These are phyloP conservation scores for Orthonevra nobilis DNA, from an alignment of 2,888 invertebrate genomes.

Conservation along the genomic window DNA sequence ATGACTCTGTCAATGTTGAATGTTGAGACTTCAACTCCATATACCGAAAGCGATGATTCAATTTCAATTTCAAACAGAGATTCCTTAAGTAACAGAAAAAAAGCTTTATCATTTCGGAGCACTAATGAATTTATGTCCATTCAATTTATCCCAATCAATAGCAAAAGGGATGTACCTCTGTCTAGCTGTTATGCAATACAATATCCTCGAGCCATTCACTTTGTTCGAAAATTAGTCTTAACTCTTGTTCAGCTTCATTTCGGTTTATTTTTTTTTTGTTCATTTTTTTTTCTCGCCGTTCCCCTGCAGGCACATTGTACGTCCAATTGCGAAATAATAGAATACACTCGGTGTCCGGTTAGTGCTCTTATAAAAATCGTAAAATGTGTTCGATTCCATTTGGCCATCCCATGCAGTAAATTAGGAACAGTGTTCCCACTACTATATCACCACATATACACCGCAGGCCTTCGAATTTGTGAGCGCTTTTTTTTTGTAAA, in stretches of 20 bases:
- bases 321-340: slow-evolving; percentile 65
- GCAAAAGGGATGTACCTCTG: neutral
- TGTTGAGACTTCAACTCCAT: too few relatives aligned
- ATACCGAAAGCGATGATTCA: too few relatives aligned
- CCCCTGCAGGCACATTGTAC: slow-evolving; percentile 44
- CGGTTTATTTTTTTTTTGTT: slow-evolving; percentile 18
- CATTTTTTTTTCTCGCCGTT: slow-evolving; percentile 70
- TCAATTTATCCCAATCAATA: slow-evolving; percentile 64
- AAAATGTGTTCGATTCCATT: slow-evolving; percentile 65
- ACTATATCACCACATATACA: neutral
- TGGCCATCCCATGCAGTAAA: slow-evolving; percentile 53
- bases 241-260: too few relatives aligned
- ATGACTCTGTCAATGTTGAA: too few relatives aligned
- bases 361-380: slow-evolving; percentile 68
- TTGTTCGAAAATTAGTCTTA: slow-evolving; percentile 64
- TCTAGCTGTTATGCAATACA: slow-evolving; percentile 24
- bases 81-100: slow-evolving; percentile 12
- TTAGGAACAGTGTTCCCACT: slow-evolving; percentile 33
- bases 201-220: slow-evolving; percentile 52
- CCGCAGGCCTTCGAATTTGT: neutral
- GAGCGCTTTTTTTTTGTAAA: slow-evolving; percentile 25
- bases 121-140: slow-evolving; percentile 61
- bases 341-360: slow-evolving; percentile 45
- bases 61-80: slow-evolving; percentile 19
- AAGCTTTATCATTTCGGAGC: neutral